These are phyloP conservation scores for Arremon brunneinucha DNA, from an alignment of 2,797 vertebrate genomes.

Conservation along the genomic window DNA sequence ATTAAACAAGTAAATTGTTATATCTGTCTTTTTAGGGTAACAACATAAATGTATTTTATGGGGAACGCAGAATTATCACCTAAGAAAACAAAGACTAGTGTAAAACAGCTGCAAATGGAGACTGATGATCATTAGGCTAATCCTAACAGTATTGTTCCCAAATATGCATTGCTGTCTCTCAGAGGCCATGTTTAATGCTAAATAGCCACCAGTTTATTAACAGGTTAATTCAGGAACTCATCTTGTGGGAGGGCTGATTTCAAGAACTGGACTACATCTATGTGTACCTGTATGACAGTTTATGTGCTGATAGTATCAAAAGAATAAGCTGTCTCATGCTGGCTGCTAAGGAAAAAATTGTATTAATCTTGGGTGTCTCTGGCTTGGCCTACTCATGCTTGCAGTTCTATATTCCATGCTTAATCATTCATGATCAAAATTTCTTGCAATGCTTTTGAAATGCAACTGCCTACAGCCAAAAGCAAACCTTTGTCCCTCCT, in stretches of 20 bases:
- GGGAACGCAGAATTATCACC: background rate
- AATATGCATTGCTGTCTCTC: background rate
- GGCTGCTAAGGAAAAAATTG: background rate
- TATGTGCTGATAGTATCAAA: background rate
- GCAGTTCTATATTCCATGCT: background rate
- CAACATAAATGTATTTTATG: background rate
- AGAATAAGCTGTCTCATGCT: background rate
- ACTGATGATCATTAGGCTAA: background rate
- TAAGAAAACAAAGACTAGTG: background rate
- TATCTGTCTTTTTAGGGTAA: background rate
- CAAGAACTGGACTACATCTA: background rate
- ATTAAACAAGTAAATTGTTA: background rate
- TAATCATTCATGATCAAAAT: background rate
- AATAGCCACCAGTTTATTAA: background rate
- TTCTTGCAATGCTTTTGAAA: background rate
- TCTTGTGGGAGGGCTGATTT: background rate
- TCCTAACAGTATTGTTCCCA: background rate
- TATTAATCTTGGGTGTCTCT: background rate
- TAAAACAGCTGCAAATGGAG: background rate
- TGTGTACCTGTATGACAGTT: background rate
- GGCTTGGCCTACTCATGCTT: background rate
- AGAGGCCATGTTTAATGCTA: background rate
- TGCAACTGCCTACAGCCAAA: background rate
- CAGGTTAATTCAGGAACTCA: background rate
- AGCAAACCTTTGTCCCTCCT: background rate